Evolutionary conservation across 37 sponge, comb jelly and placozoan genomes (phyloP).

Genomic region (Axinella damicornis): DNA sequence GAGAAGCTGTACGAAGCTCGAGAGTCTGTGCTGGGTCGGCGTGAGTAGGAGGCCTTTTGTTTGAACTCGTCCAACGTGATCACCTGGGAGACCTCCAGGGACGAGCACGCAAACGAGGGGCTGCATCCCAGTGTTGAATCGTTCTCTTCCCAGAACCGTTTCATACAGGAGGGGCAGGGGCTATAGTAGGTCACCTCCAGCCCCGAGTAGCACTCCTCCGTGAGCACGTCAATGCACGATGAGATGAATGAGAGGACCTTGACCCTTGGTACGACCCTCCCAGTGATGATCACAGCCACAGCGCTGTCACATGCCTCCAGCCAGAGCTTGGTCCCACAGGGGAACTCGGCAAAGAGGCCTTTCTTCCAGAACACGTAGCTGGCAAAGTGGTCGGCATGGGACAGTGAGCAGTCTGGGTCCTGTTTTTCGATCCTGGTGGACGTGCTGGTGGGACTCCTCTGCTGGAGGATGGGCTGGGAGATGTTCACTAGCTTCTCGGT

Average conservation of each 20-base stretch:
- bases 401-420: background rate
- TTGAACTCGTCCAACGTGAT: constrained; percentile 45
- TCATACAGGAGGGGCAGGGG: constrained; percentile 65
- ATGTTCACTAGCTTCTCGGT: constrained; percentile 43
- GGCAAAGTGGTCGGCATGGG: constrained; percentile 39
- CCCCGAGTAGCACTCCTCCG: constrained; percentile 48
- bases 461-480: constrained; percentile 37
- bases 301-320: constrained; percentile 39
- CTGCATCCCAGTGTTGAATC: no score
- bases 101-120: background rate
- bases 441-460: background rate
- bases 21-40: background rate
- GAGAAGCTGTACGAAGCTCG: constrained; percentile 6
- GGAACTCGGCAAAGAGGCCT: constrained; percentile 58
- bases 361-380: constrained; percentile 56
- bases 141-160: constrained; percentile 30
- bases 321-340: constrained; percentile 66
- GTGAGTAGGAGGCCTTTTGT: background rate
- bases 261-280: constrained; percentile 39
- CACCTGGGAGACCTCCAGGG: constrained; percentile 6
- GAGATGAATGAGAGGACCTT: constrained; percentile 64
- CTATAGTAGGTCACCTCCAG: constrained; percentile 23
- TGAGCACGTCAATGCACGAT: constrained; percentile 35
- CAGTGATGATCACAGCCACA: constrained; percentile 38
- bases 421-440: background rate